Percentiles rank a stretch among this genome's conserved stretches.
Conservation (phyloP, 2,113 vertebrate genomes). For the Sisor rabdophorus region DNA sequence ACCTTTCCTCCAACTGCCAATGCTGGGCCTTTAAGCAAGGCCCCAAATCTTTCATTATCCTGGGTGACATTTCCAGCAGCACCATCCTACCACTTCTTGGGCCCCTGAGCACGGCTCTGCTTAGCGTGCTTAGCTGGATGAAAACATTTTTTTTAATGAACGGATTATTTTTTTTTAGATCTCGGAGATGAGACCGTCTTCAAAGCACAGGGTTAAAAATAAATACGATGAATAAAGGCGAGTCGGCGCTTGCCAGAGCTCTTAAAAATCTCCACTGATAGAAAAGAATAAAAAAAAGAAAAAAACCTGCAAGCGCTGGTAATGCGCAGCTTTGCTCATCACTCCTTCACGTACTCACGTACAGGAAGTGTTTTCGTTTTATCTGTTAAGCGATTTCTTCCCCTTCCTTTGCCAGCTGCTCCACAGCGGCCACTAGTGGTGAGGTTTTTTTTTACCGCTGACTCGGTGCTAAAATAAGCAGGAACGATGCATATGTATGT, state of each 20-base stretch:
- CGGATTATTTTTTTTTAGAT: too few species aligned
- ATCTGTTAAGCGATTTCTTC: background rate
- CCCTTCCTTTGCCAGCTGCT: background rate
- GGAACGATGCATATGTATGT: slow-evolving; percentile 57
- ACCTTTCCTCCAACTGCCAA: too few species aligned
- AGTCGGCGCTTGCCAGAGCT: background rate
- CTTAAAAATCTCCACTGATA: background rate
- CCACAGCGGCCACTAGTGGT: background rate
- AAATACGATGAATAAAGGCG: too few species aligned
- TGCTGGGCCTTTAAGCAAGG: too few species aligned
- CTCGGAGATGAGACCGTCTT: background rate
- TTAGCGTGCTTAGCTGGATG: too few species aligned
- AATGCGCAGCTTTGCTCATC: slow-evolving; percentile 19
- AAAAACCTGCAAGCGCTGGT: background rate
- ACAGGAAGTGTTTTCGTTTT: slow-evolving; percentile 22
- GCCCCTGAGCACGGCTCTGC: too few species aligned
- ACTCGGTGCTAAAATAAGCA: slow-evolving; percentile 66
- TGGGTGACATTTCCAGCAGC: too few species aligned
- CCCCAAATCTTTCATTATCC: too few species aligned
- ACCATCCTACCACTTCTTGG: too few species aligned
- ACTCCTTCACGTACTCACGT: slow-evolving; percentile 10
- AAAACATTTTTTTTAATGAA: too few species aligned
- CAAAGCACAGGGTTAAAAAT: background rate
- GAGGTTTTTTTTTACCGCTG: slow-evolving; percentile 45
- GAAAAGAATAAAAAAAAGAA: background rate